Evolutionary conservation across 2,113 vertebrate species (phyloP).

Genomic region (Cervus canadensis): DNA sequence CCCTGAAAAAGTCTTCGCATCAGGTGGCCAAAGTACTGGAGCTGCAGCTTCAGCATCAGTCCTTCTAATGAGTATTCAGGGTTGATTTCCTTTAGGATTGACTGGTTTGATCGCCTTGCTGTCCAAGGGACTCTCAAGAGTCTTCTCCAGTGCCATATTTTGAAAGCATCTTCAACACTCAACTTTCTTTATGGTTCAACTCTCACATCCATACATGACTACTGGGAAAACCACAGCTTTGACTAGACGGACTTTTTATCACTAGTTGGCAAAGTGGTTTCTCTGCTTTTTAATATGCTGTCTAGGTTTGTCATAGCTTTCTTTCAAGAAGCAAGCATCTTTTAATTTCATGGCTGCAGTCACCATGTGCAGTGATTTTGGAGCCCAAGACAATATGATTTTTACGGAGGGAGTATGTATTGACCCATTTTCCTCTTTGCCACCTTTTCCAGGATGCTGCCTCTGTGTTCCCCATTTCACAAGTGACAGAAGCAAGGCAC

Average conservation of each 20-base stretch:
- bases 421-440: background rate
- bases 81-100: background rate
- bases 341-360: background rate
- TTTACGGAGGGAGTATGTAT: background rate
- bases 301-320: background rate
- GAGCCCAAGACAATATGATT: background rate
- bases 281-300: no score
- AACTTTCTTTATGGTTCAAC: background rate
- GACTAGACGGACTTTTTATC: background rate
- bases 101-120: background rate
- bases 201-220: background rate
- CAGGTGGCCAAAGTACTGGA: background rate
- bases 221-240: background rate
- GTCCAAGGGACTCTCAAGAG: background rate
- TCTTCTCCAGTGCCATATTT: background rate
- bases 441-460: background rate
- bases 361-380: background rate
- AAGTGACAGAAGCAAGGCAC: background rate
- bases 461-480: background rate
- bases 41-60: background rate
- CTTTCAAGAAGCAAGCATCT: background rate
- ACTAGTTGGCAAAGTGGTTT: no score
- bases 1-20: background rate
- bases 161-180: rapidly evolving
- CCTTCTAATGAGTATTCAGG: background rate